Evolutionary conservation across 1,140 invertebrate genomes (phyloP).

Genomic region (Asbolus verrucosus): DNA sequence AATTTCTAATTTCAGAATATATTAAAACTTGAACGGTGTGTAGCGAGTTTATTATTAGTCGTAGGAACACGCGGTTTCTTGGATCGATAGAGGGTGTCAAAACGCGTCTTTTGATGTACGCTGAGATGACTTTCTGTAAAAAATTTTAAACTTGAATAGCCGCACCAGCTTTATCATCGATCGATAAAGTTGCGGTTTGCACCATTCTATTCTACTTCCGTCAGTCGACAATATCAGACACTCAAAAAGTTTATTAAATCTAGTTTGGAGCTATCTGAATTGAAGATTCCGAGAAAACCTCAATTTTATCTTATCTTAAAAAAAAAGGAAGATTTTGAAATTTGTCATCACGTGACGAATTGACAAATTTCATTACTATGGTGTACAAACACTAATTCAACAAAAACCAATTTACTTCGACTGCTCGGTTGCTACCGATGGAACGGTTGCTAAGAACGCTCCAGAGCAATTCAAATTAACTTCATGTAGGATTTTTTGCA

Average conservation of each 20-base stretch:
- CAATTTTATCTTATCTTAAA: slow-evolving; percentile 28
- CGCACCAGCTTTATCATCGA: slow-evolving; percentile 19
- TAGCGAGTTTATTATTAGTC: not conserved
- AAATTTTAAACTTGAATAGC: slow-evolving; percentile 36
- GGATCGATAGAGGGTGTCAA: slow-evolving; percentile 18
- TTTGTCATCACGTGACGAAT: slow-evolving; percentile 30
- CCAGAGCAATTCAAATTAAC: slow-evolving; percentile 4
- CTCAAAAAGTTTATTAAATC: slow-evolving; percentile 35
- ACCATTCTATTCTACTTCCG: slow-evolving; percentile 21
- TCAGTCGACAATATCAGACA: slow-evolving; percentile 23
- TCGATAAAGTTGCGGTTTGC: slow-evolving; percentile 32
- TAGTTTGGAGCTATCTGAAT: not conserved
- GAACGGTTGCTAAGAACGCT: not conserved
- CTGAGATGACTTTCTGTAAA: slow-evolving; percentile 17
- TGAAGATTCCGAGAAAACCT: not conserved
- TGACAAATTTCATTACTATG: slow-evolving; percentile 21
- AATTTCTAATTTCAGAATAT: too few species aligned
- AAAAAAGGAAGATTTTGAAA: too few species aligned
- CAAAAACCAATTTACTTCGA: slow-evolving; percentile 5
- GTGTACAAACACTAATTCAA: not conserved
- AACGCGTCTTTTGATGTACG: slow-evolving; percentile 1
- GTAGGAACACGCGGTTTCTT: slow-evolving; percentile 2
- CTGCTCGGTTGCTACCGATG: not conserved
- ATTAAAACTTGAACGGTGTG: slow-evolving; percentile 8
- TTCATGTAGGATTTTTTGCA: slow-evolving; percentile 8